Base-by-base conservation (phyloP, 2,797 vertebrate genomes). In the Selene dorsalis region DNA sequence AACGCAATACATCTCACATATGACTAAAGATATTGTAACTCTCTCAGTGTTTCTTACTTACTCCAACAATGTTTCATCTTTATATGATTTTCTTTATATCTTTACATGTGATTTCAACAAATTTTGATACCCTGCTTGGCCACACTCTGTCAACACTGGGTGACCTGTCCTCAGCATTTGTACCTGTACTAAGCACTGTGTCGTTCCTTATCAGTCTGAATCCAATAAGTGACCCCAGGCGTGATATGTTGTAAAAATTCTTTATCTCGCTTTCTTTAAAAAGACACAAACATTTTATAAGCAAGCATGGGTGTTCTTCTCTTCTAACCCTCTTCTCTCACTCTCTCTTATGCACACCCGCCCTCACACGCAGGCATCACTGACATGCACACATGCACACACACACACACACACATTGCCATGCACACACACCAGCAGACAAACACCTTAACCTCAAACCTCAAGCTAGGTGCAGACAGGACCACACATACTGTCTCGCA, bases 401-500 rank as follows among this genome's bases (percentile, higher is more conserved):
- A 57, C 68, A 32, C 30, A 35, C 52, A 24, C 45, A 55, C 60
- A 43, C 39, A 71, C 81, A 57, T 68, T 8, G 32, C 32, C 7
- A 8, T 74, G 26, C 17, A 61, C 80, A 87, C 82, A 89, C 69
- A 74, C 68, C 59, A 84, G 82, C 86, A 88, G 88, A 90, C 88
- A 91, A 92, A 91, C 93, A 93, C 92, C 93, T 94, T 94, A 87
- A 91, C 91, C 89, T 90, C 90, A 92, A 87, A 90, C 90, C 86
- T 89, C 91, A 91, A 55, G 71, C 85, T 89, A 90, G 90, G 93
- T 91, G 91, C 90, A 90, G 92, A 94, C 92, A 92, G 93, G 95
- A 95, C 95, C 94, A 96, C 95, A 95, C 95, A 94, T 87, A 92
- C 79, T 60, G 92, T 88, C 92, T 92, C 80, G 76, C 83, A 88